Conservation (phyloP, 2,797 vertebrate genomes). For the Ctenopoma multispine region DNA sequence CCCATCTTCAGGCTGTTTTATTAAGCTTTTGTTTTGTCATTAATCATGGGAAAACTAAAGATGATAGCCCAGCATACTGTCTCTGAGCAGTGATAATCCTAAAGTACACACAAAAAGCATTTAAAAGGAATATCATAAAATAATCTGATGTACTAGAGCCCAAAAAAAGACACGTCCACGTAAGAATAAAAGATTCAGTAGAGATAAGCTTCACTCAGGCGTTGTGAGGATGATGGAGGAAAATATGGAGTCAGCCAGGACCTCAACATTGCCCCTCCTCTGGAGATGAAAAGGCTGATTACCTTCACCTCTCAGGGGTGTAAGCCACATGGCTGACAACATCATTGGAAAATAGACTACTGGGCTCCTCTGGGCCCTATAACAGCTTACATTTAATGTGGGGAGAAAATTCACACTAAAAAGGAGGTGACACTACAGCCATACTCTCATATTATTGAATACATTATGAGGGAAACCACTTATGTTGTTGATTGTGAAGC, state of each 20-base stretch:
- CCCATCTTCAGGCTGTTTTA: slow-evolving; percentile 22
- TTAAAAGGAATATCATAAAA: slow-evolving; percentile 27
- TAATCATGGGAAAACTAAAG: slow-evolving; percentile 27
- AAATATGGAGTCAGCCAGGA: slow-evolving; percentile 77
- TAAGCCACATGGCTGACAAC: slow-evolving; percentile 86
- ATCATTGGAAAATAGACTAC: slow-evolving; percentile 87
- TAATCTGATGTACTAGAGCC: slow-evolving; percentile 19
- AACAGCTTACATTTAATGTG: slow-evolving; percentile 83
- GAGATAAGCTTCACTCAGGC: slow-evolving; percentile 36
- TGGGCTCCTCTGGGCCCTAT: slow-evolving; percentile 83
- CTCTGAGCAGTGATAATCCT: slow-evolving; percentile 1
- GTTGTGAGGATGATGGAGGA: slow-evolving; percentile 53
- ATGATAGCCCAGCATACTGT: slow-evolving; percentile 26
- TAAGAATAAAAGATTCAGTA: slow-evolving; percentile 15
- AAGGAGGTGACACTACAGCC: slow-evolving; percentile 77
- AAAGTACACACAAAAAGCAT: slow-evolving; percentile 2
- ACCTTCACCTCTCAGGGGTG: slow-evolving; percentile 84
- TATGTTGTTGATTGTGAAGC: slow-evolving; percentile 47
- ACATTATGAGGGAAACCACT: slow-evolving; percentile 56
- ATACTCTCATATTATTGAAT: slow-evolving; percentile 67
- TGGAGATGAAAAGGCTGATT: slow-evolving; percentile 86
- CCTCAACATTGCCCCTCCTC: slow-evolving; percentile 76
- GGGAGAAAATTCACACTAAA: slow-evolving; percentile 73
- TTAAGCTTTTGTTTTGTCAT: slow-evolving; percentile 19
- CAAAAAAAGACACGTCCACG: background rate